These are phyloP conservation scores for Allacma fusca DNA, from an alignment of 2,888 invertebrate genomes.

Conservation along the genomic window DNA sequence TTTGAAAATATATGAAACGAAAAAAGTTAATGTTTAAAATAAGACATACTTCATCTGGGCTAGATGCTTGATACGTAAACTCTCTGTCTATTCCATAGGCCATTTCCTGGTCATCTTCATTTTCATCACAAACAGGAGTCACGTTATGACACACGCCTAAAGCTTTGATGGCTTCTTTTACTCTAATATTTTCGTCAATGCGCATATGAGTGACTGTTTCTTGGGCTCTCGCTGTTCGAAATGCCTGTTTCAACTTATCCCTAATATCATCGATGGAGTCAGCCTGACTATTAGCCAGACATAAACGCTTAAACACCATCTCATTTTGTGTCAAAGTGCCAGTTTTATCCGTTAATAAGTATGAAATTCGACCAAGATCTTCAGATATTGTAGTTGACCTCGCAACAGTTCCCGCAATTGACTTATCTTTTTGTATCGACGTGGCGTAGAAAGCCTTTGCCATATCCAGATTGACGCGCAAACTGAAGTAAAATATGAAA, in stretches of 20 bases:
- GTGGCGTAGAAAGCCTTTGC: conserved; percentile 98
- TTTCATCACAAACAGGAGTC: conserved; percentile 89
- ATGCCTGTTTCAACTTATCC: conserved; percentile 53
- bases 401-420: conserved; percentile 93
- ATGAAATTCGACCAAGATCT: conserved; percentile 94
- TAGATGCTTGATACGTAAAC: conserved; percentile 74
- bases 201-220: conserved; percentile 18
- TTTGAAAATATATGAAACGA: neutral
- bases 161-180: conserved; percentile 90
- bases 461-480: conserved; percentile 98
- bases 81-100: conserved; percentile 60
- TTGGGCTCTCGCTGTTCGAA: neutral
- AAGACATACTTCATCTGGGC: conserved; percentile 74
- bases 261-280: conserved; percentile 55
- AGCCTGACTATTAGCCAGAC: conserved; percentile 54
- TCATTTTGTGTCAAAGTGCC: conserved; percentile 98
- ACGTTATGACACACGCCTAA: conserved; percentile 98
- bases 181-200: conserved; percentile 63
- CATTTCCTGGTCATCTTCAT: conserved; percentile 56
- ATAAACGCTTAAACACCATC: conserved; percentile 90
- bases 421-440: conserved; percentile 92
- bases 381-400: conserved; percentile 98
- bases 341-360: conserved; percentile 97
- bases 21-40: neutral
- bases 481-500: conserved; percentile 73